Percentiles rank a stretch among this genome's conserved stretches.
These are phyloP conservation scores for Myotis davidii DNA, from an alignment of 2,113 vertebrate species.

Conservation along the genomic window DNA sequence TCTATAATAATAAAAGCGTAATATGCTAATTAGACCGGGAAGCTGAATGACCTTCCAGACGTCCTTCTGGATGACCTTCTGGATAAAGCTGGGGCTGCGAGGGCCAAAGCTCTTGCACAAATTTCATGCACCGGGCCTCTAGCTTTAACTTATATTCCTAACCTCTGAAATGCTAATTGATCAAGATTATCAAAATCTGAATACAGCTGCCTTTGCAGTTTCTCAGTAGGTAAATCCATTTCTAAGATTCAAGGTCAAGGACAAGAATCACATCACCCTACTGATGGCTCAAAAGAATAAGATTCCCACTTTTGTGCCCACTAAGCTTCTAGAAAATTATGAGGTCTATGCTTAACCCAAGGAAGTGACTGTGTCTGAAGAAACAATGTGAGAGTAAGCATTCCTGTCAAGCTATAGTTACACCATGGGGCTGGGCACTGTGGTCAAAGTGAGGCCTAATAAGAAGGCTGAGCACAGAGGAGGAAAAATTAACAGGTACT, in stretches of 20 bases:
- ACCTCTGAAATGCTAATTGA: not conserved
- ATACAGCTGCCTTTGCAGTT: not conserved
- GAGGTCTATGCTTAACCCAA: not conserved
- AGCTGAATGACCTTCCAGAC: too few species aligned
- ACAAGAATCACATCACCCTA: not conserved
- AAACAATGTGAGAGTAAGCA: not conserved
- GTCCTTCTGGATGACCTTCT: too few species aligned
- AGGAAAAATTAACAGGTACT: not conserved
- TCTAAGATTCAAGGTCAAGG: not conserved
- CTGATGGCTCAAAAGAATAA: not conserved
- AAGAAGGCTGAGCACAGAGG: not conserved
- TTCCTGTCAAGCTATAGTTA: not conserved
- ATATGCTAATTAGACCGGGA: too few species aligned
- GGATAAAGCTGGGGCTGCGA: too few species aligned
- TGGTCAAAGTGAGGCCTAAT: not conserved
- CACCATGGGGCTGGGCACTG: accelerated
- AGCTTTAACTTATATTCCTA: not conserved
- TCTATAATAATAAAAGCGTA: too few species aligned
- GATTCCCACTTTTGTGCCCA: not conserved
- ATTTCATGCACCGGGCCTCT: too few species aligned
- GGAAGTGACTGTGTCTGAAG: not conserved
- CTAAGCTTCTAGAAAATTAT: not conserved
- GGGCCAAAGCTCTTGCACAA: too few species aligned
- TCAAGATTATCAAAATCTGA: not conserved
- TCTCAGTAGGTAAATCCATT: not conserved